Evolutionary conservation across 1,140 invertebrate species (phyloP).

Genomic region (Probaryconus sp.): DNA sequence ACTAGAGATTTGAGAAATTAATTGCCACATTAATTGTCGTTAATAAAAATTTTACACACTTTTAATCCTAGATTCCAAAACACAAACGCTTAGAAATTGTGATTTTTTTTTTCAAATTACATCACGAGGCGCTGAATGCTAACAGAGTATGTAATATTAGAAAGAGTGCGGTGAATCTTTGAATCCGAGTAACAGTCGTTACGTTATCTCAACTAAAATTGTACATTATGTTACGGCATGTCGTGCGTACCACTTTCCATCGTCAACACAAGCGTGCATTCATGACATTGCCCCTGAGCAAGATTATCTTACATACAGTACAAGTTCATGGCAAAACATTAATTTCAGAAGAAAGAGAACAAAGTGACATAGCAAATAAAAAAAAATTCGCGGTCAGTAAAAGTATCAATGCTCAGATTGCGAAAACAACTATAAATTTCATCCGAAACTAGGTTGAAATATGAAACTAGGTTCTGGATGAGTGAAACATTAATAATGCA

Average conservation of each 20-base stretch:
- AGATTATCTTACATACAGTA: conserved; percentile 40
- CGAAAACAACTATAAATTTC: conserved; percentile 45
- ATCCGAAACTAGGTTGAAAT: conserved; percentile 55
- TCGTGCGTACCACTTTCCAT: conserved; percentile 55
- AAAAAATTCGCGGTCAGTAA: conserved; percentile 56
- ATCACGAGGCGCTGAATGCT: conserved; percentile 2
- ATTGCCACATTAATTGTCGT: not conserved
- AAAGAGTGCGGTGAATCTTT: conserved; percentile 17
- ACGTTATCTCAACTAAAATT: conserved; percentile 46
- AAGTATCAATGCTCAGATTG: conserved; percentile 51
- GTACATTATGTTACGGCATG: conserved; percentile 47
- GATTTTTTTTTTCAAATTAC: conserved; percentile 24
- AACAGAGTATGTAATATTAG: conserved; percentile 8
- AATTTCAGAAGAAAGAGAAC: conserved; percentile 44
- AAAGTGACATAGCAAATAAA: conserved; percentile 36
- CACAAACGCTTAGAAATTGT: not conserved
- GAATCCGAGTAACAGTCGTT: conserved; percentile 46
- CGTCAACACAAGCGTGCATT: conserved; percentile 34
- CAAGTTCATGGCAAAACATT: conserved; percentile 47
- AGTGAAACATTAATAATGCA: conserved; percentile 50
- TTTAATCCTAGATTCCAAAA: conserved; percentile 9
- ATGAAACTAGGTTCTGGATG: conserved; percentile 47
- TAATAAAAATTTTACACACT: not conserved
- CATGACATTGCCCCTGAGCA: conserved; percentile 33
- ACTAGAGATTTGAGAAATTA: too few relatives aligned